phyloP scores from a whole-genome alignment of 2,888 invertebrate species.

The Gisinianus flammeolus region DNA sequence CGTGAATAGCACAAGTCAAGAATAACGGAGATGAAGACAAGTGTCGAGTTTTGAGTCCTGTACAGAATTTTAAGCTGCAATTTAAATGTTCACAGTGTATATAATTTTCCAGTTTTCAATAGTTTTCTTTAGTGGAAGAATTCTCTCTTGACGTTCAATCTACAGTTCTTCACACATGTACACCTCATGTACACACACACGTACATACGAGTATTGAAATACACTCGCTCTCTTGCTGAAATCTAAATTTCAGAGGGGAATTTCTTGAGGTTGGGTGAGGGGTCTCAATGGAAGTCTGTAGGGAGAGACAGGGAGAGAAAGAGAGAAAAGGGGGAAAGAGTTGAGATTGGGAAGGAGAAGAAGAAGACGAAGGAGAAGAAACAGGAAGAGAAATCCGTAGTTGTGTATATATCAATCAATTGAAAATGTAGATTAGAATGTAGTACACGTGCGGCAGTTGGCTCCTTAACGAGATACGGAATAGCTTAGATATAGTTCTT shows the following conservation, averaged over 20 bases:
- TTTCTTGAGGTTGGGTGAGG: too few relatives aligned
- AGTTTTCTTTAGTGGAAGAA: neutral
- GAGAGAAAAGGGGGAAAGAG: neutral
- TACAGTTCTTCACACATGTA: neutral
- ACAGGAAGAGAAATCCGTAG: neutral
- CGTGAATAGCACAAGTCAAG: neutral
- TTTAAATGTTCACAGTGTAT: conserved; percentile 14
- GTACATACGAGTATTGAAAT: too few relatives aligned
- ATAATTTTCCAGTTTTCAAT: neutral
- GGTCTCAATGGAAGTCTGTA: too few relatives aligned
- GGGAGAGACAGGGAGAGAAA: neutral
- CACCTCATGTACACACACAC: neutral
- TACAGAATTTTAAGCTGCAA: conserved; percentile 25
- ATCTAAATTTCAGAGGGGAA: neutral
- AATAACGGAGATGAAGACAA: conserved; percentile 6
- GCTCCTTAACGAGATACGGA: conserved; percentile 14
- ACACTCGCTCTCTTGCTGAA: neutral
- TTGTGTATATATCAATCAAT: conserved; percentile 20
- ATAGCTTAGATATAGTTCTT: neutral
- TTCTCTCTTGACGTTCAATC: neutral
- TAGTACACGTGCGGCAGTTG: conserved; percentile 19
- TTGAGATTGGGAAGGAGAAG: neutral
- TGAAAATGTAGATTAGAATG: conserved; percentile 32
- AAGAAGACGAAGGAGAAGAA: neutral
- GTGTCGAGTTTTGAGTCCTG: conserved; percentile 19